phyloP scores from a whole-genome alignment of 2,888 invertebrate species.

The Apamea anceps region DNA sequence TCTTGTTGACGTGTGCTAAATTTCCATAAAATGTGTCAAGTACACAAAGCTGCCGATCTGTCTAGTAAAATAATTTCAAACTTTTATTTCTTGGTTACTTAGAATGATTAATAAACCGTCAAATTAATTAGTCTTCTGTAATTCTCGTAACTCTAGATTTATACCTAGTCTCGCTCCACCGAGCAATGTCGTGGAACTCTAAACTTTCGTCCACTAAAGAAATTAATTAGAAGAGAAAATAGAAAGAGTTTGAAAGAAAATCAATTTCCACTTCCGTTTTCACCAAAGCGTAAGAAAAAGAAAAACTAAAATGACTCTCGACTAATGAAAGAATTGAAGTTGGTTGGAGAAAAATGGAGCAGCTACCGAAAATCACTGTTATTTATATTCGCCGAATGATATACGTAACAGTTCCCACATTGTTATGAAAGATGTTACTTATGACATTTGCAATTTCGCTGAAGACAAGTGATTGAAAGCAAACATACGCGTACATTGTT shows the following conservation, averaged over 20 bases:
- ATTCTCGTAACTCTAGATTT: slow-evolving; percentile 18
- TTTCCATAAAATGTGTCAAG: background rate
- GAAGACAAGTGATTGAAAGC: slow-evolving; percentile 54
- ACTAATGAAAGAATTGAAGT: slow-evolving; percentile 37
- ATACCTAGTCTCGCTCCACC: background rate
- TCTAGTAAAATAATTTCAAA: background rate
- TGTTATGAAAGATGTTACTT: slow-evolving; percentile 54
- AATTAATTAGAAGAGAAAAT: slow-evolving; percentile 53
- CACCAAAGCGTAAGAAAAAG: slow-evolving; percentile 36
- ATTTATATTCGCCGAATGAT: slow-evolving; percentile 37
- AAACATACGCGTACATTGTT: slow-evolving; percentile 35
- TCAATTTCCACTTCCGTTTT: slow-evolving; percentile 55
- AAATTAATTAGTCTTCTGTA: slow-evolving; percentile 1
- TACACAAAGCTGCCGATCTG: background rate
- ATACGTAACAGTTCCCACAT: slow-evolving; percentile 38
- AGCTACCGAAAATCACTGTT: slow-evolving; percentile 33
- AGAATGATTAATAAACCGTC: slow-evolving; percentile 2
- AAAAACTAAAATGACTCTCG: slow-evolving; percentile 36
- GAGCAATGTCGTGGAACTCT: slow-evolving; percentile 27
- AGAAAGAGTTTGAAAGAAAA: slow-evolving; percentile 57
- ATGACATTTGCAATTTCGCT: slow-evolving; percentile 54
- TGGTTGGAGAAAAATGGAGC: slow-evolving; percentile 35
- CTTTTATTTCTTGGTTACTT: background rate
- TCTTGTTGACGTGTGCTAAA: background rate
- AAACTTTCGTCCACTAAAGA: slow-evolving; percentile 46